Evolutionary conservation across 1,140 invertebrate genomes (phyloP), one percentile per base, ranked within the genome.

Genomic region (Megathymus violae): DNA sequence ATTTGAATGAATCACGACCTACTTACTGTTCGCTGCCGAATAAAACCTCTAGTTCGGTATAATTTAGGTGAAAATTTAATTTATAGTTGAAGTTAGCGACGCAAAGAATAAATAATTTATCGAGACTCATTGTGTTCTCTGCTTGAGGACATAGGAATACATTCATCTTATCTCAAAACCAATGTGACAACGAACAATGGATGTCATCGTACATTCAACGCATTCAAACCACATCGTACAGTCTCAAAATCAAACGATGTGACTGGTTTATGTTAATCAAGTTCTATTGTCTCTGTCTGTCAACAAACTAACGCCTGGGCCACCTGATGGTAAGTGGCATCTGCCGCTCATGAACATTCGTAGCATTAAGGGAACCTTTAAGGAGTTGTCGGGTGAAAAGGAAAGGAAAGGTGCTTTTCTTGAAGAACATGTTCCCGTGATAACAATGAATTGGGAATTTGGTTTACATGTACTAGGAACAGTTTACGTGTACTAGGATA

Each of bases 51-150:
- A 22, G 40, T 31, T 59, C 44, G 14, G 31, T 41, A 38, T 46
- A 44, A 59, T 22, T 47, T 36, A 19, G 27, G 43, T 47, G 43
- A 59, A 59, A 59, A 47, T 48, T 59, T 59, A 59, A 59, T 59
- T 59, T 58, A 46, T 19, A 44, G 22, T 14, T 25, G 27, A 46
- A 58, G 52, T 58, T 58, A 16, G 52, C 15, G 15, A 27, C 52
- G 41, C 25, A 58, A 19, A 44, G 41, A 58, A 43, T 58, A 44
- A 44, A 58, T 58, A 34, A 10, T 44, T 44, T 58, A 58, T 34
- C 16, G 14, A 9, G 41, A 46, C 27, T 43, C 19, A 31, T 43
- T 56, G 4, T 40, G 25, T 43, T 15, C 10, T 4, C 38, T 0
- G 15, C 10, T 7, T 19, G 3, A 40, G 31, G 48, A n/a, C 16